These are phyloP conservation scores for Rugalucina vietnamica DNA, from an alignment of 2,888 invertebrate genomes.

Conservation along the genomic window DNA sequence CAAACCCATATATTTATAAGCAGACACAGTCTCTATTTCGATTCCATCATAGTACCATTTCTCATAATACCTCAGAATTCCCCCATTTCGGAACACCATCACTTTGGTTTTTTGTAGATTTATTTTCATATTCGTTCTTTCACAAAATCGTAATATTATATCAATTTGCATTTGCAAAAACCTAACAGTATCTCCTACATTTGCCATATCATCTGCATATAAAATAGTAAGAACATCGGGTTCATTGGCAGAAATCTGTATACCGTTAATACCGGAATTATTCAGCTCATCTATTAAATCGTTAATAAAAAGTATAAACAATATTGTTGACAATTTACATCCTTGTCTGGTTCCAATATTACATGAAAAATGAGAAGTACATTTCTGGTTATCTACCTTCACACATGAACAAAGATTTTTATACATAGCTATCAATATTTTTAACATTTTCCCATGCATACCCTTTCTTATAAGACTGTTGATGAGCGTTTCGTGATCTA, in stretches of 20 bases:
- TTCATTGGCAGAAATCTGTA: not conserved
- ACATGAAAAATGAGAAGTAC: not conserved
- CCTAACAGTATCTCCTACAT: not conserved
- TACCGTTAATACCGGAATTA: not conserved
- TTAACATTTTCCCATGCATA: not conserved
- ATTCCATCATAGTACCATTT: not conserved
- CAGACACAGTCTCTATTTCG: not conserved
- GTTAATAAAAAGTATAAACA: not conserved
- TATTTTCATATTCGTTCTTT: not conserved
- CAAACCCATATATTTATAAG: not conserved
- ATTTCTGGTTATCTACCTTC: not conserved
- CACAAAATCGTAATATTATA: not conserved
- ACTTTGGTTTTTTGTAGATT: not conserved
- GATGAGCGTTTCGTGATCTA: not conserved
- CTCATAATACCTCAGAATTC: not conserved
- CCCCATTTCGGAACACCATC: not conserved
- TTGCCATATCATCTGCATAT: not conserved
- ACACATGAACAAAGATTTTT: not conserved
- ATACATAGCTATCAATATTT: not conserved
- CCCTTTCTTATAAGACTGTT: not conserved
- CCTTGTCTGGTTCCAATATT: not conserved
- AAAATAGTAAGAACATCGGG: not conserved
- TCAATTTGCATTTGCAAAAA: not conserved
- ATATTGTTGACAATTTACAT: not conserved
- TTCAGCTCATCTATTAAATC: not conserved